phyloP scores from a whole-genome alignment of 2,888 invertebrate species.

The Argyresthia goedartella region DNA sequence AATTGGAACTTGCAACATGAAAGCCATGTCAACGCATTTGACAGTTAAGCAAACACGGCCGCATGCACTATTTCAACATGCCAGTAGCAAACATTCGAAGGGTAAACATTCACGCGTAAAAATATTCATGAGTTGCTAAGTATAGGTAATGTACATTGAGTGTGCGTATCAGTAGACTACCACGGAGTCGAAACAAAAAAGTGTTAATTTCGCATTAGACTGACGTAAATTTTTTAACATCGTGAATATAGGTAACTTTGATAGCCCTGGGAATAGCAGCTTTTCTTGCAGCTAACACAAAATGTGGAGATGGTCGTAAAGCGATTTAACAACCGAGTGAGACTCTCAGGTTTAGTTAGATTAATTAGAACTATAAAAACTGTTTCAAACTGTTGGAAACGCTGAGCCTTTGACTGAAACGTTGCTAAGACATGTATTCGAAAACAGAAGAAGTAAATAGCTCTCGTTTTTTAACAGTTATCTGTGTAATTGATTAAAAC shows the following conservation, averaged over 20 bases:
- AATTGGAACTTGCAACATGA: constrained; percentile 3
- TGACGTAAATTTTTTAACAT: constrained; percentile 4
- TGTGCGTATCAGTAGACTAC: constrained; percentile 9
- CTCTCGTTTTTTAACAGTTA: too few species aligned
- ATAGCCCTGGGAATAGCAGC: neutral
- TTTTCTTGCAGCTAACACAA: too few species aligned
- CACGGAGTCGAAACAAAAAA: constrained; percentile 26
- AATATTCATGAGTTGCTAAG: constrained; percentile 4
- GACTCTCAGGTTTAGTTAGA: too few species aligned
- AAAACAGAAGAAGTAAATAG: too few species aligned
- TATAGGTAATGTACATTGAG: constrained; percentile 4
- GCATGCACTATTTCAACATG: constrained; percentile 7
- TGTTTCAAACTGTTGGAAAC: too few species aligned
- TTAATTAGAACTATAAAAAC: too few species aligned
- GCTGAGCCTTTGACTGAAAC: too few species aligned
- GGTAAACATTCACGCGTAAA: constrained; percentile 2
- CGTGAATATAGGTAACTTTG: neutral
- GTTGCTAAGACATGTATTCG: too few species aligned
- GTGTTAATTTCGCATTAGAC: constrained; percentile 28
- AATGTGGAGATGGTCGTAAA: too few species aligned
- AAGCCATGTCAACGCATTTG: constrained; percentile 27
- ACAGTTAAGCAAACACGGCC: constrained; percentile 41
- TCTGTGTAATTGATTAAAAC: too few species aligned
- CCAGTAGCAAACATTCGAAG: neutral
- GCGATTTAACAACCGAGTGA: too few species aligned